Evolutionary conservation across 2,113 vertebrate genomes (phyloP).

Genomic region (Nerophis lumbriciformis): DNA sequence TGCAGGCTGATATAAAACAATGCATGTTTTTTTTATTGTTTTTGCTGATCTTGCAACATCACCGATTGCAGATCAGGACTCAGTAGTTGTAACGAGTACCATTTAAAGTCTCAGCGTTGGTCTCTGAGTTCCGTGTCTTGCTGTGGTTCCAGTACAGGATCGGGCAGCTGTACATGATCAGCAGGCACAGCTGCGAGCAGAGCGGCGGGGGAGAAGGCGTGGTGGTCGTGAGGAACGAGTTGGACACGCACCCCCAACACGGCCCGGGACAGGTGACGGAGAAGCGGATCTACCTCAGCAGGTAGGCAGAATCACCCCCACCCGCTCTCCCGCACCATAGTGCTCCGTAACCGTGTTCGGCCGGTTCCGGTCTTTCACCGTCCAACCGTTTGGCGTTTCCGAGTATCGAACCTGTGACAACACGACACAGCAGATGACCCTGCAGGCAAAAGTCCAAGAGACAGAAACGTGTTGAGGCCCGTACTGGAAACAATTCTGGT

Average conservation of each 20-base stretch:
- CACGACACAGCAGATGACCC: background rate
- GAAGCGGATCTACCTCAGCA: conserved; percentile 87
- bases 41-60: too few relatives aligned
- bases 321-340: too few relatives aligned
- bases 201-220: conserved; percentile 84
- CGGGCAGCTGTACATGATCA: conserved; percentile 93
- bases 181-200: conserved; percentile 88
- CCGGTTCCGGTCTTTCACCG: too few relatives aligned
- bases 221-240: conserved; percentile 83
- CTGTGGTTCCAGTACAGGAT: conserved; percentile 73
- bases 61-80: too few relatives aligned
- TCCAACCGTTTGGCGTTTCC: too few relatives aligned
- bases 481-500: background rate
- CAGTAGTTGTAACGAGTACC: too few relatives aligned
- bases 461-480: conserved; percentile 13
- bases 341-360: too few relatives aligned
- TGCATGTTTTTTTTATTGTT: too few relatives aligned
- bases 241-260: conserved; percentile 76
- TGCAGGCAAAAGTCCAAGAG: conserved; percentile 23
- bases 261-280: conserved; percentile 84
- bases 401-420: background rate
- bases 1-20: too few relatives aligned
- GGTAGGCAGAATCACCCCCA: conserved; percentile 55
- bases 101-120: too few relatives aligned
- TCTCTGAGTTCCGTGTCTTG: background rate